phyloP scores from a whole-genome alignment of 2,888 invertebrate genomes.

The Limnephilus auricula region DNA sequence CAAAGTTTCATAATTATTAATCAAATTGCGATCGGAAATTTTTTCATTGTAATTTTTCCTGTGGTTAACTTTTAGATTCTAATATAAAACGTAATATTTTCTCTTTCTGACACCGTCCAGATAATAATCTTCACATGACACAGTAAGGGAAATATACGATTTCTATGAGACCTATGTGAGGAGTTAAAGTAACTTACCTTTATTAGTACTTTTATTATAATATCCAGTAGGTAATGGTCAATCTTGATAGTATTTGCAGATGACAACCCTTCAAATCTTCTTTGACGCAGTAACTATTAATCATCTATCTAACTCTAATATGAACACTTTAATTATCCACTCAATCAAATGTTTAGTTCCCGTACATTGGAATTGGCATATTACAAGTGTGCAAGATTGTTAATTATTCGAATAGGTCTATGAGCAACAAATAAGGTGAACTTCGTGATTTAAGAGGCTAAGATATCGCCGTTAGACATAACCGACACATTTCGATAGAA shows the following conservation, averaged over 20 bases:
- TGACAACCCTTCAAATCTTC: neutral
- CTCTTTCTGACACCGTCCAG: too few species aligned
- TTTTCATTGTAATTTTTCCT: too few species aligned
- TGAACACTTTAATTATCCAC: neutral
- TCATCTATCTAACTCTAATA: neutral
- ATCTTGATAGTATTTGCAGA: neutral
- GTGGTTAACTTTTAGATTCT: too few species aligned
- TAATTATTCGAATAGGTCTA: neutral
- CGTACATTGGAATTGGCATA: conserved; percentile 21
- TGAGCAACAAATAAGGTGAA: conserved; percentile 22
- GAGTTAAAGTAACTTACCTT: too few species aligned
- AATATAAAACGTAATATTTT: too few species aligned
- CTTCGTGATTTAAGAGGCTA: conserved; percentile 27
- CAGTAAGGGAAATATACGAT: too few species aligned
- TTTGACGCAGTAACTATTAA: neutral
- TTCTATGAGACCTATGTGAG: too few species aligned
- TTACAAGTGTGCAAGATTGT: conserved; percentile 1
- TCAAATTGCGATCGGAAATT: too few species aligned
- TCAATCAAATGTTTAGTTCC: neutral
- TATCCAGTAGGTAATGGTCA: neutral
- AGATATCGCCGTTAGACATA: conserved; percentile 38
- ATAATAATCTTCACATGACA: too few species aligned
- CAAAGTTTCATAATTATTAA: too few species aligned
- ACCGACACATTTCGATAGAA: conserved; percentile 22
- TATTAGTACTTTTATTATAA: neutral